phyloP scores from a whole-genome alignment of 2,888 invertebrate genomes.

The Diploptera punctata region DNA sequence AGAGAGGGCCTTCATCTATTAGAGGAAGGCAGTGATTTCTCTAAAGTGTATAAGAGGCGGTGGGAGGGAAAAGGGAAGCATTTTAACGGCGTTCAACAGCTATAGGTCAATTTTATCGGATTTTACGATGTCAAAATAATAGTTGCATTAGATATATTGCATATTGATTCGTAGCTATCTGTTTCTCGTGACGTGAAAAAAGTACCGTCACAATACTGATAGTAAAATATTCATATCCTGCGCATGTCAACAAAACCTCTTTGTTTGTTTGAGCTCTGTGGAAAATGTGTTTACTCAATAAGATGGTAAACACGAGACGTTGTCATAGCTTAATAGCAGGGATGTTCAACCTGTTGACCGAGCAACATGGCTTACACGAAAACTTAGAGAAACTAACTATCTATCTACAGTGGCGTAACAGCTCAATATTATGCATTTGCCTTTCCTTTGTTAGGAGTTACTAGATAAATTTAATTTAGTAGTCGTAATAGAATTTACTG shows the following conservation, averaged over 20 bases:
- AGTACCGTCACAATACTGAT: neutral
- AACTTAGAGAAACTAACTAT: too few species aligned
- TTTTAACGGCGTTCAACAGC: neutral
- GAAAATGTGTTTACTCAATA: neutral
- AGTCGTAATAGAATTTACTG: too few species aligned
- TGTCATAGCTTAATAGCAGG: too few species aligned
- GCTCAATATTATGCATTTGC: too few species aligned
- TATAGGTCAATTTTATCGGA: slow-evolving; percentile 24
- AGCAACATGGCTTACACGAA: too few species aligned
- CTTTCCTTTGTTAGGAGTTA: too few species aligned
- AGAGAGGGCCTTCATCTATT: neutral
- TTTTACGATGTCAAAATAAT: slow-evolving; percentile 24
- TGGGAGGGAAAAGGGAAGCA: neutral
- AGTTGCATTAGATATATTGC: neutral
- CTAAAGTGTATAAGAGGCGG: neutral
- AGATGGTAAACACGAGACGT: neutral
- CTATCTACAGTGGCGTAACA: too few species aligned
- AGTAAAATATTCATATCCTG: slow-evolving; percentile 2
- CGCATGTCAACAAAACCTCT: neutral
- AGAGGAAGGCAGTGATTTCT: slow-evolving; percentile 5
- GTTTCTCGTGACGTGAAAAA: neutral
- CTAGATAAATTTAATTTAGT: too few species aligned
- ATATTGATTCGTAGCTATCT: neutral
- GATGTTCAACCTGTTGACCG: too few species aligned
- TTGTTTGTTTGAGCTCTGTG: too few species aligned